Evolutionary conservation across 2,113 vertebrate species (phyloP), one percentile per base, ranked within the genome.

Genomic region (Mobula birostris): DNA sequence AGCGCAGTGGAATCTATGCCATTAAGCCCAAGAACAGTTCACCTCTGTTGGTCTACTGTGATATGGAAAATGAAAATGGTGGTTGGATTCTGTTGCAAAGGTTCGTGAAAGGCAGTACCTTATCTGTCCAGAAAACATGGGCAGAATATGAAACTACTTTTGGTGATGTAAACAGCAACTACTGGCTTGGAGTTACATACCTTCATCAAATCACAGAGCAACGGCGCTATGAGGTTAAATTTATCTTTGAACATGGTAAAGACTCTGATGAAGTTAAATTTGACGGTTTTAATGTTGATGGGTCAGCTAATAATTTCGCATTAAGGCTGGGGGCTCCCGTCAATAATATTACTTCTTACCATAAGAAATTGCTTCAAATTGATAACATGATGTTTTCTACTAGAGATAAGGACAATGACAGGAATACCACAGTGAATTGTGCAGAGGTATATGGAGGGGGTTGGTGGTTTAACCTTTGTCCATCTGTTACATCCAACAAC

Each of bases 371-470:
- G 68, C 85, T 93, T 77, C 94, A 83, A 66, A 36, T 94, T 0
- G 1, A 95, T 91, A 94, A 95, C 48, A 95, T 79, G 95, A 94
- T 77, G 94, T 95, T 94, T 94, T 94, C 94, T 91, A 92, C 94
- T 68, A 9, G 2, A 32, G 94, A 94, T 83, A n/a, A 7, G 14
- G 95, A 95, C 94, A 94, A 94, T 17, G 92, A 94, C 15, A 32
- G 94, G 8, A 94, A 94, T 88, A 0, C 0, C 1, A 29, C 12
- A 2, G 32, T 76, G 4, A 94, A 94, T 66, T 88, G 95, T 94
- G 95, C 77, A 32, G 27, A 76, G 17, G 7, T 68, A 21, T 36
- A 0, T 7, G 74, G n/a, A 0, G 94, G 94, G 9, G 95, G 95
- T 19, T 94, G 91, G 94, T 93, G 91, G 91, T 95, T 94, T 7